These are phyloP conservation scores for Euura saliciscinereae DNA, from an alignment of 1,140 invertebrate genomes.

Conservation along the genomic window DNA sequence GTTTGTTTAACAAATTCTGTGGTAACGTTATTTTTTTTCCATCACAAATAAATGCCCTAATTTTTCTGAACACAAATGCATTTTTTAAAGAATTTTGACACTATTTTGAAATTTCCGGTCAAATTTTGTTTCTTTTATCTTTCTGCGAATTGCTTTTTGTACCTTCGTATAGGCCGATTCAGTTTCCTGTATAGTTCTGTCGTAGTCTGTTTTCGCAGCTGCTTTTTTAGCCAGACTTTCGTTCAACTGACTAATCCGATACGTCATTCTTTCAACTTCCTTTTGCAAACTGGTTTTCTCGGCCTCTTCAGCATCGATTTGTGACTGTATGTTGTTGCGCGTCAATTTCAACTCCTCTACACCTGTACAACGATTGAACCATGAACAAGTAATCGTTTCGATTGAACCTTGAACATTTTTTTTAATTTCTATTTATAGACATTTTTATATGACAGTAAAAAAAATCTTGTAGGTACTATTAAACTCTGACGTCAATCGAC, in stretches of 20 bases:
- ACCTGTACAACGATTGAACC: conserved; percentile 37
- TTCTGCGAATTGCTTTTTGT: not conserved
- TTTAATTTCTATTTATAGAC: not conserved
- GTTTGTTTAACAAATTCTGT: too few species aligned
- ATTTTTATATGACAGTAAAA: too few species aligned
- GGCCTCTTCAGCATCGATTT: conserved; percentile 61
- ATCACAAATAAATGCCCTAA: too few species aligned
- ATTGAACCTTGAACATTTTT: not conserved
- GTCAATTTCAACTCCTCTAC: conserved; percentile 63
- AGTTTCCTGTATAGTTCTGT: conserved; percentile 64
- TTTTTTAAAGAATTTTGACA: too few species aligned
- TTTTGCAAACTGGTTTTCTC: conserved; percentile 61
- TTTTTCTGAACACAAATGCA: too few species aligned
- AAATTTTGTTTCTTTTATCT: too few species aligned
- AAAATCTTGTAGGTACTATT: too few species aligned
- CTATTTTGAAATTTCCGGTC: too few species aligned
- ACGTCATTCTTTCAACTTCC: conserved; percentile 60
- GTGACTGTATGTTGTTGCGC: conserved; percentile 56
- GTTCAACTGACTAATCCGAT: conserved; percentile 60
- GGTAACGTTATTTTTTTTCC: too few species aligned
- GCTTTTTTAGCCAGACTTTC: conserved; percentile 63
- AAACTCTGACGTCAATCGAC: too few species aligned
- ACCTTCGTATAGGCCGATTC: conserved; percentile 66
- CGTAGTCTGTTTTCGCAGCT: conserved; percentile 61
- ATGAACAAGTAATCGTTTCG: not conserved